Evolutionary conservation across 2,888 invertebrate genomes (phyloP), one percentile per base, ranked within the genome.

Genomic region (Autographa pulchrina): DNA sequence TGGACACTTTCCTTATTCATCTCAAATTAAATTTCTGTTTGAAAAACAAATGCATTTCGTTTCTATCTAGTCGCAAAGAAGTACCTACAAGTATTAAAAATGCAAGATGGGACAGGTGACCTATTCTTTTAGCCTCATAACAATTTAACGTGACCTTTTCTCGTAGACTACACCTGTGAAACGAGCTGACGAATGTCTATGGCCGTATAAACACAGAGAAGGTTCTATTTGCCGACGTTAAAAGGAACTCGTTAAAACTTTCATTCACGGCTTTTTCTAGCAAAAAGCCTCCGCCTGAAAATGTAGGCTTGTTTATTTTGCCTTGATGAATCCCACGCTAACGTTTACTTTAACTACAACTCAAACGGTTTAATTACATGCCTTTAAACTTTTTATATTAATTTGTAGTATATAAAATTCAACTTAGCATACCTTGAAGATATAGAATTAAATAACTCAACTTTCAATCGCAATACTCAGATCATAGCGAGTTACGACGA

Each of bases 211-310:
- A 71, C 60, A n/a, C 41, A 59, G 14, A 41, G 41, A 2, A 61
- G 58, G 68, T 68, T 70, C 54, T 59, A 74, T 82, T 78, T 78
- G 43, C 69, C 61, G 20, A 25, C 43, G 60, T 69, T 72, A 78
- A 83, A 83, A 81, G 71, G 77, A 82, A 78, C 81, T 77, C 83
- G 83, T 83, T 81, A 83, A 31, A 74, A 80, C 73, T 74, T 68
- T 73, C 76, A 70, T 78, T 80, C 70, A 59, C 62, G 58, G 64
- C 59, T 63, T 70, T 78, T 77, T 70, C 48, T 43, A 3, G 0
- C 54, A 65, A 71, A 65, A 66, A 68, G 68, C 68, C 31, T 69
- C 41, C 41, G 54, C 68, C 64, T 60, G 61, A 16, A 35, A 77
- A 81, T 74, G 72, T 78, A 81, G 73, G 73, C 31, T 74, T 62